phyloP scores from a whole-genome alignment of 64 coral and sea anemone genomes.

The Astreopora myriophthalma region DNA sequence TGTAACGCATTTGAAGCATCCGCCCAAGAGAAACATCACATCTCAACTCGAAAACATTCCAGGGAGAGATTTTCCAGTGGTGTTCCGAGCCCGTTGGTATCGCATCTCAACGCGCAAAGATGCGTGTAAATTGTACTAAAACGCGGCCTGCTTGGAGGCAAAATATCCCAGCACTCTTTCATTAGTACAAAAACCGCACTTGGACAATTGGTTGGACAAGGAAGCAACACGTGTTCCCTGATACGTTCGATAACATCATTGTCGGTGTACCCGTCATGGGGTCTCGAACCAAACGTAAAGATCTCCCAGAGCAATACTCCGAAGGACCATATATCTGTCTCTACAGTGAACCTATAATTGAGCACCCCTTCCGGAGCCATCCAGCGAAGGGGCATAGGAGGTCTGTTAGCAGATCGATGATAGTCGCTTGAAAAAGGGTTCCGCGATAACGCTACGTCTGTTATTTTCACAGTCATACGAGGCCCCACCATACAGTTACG shows the following conservation, averaged over 20 bases:
- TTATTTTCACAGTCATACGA: slow-evolving; percentile 85
- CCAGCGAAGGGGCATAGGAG: slow-evolving; percentile 87
- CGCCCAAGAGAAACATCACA: not conserved
- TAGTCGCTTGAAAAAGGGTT: slow-evolving; percentile 72
- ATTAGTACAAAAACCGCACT: slow-evolving; percentile 78
- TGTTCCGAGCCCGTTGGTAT: not conserved
- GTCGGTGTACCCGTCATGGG: slow-evolving; percentile 75
- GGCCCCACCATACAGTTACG: slow-evolving; percentile 91
- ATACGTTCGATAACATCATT: slow-evolving; percentile 81
- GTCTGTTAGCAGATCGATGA: slow-evolving; percentile 69
- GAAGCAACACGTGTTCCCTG: slow-evolving; percentile 66
- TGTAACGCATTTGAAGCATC: not conserved
- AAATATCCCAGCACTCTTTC: slow-evolving; percentile 92
- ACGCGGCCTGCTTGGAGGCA: slow-evolving; percentile 80
- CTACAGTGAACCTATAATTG: slow-evolving; percentile 83
- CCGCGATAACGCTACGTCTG: slow-evolving; percentile 70
- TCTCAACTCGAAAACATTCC: not conserved
- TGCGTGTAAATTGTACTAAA: slow-evolving; percentile 79
- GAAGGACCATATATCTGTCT: slow-evolving; percentile 98
- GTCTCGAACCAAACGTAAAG: slow-evolving; percentile 90
- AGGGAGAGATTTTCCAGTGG: not conserved
- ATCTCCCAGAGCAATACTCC: slow-evolving; percentile 96
- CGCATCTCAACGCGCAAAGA: slow-evolving; percentile 61
- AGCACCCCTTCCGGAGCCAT: slow-evolving; percentile 93
- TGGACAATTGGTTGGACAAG: slow-evolving; percentile 76